Evolutionary conservation across 23 tunicate species (phyloP), one percentile per base, ranked within the genome.

Genomic region (Ascidia mentula): DNA sequence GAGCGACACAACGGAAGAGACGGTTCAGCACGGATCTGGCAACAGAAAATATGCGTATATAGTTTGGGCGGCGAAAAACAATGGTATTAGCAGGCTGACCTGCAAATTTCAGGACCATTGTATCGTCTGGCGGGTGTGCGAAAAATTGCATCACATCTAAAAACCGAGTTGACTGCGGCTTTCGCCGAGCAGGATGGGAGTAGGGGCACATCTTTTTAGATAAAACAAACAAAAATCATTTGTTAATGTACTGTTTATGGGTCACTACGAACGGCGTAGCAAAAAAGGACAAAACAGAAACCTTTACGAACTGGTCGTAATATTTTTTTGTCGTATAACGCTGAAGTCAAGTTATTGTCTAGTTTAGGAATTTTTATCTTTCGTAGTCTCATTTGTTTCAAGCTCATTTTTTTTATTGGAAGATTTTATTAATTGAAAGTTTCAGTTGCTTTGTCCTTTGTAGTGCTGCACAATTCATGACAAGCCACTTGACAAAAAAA

Each of bases 101-200:
- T 53, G 65, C 65, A 53, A 53, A 6, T 9, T 20, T 53, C 65
- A 20, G 65, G 65, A 9, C 65, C 65, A 6, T 6, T 53, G 65
- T 5, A 53, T 53, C 65, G 7, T 53, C 24, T 53, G 13, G 65
- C 65, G 4, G 7, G 65, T 53, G 22, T 53, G 13, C 65, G 7
- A 28, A 53, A 53, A 53, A 53, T 53, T 9, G 65, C 65, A 53
- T 53, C 65, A 9, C 65, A 53, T 53, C 65, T 53, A 53, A 53
- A 53, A 28, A 53, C 24, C 28, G 65, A 53, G 65, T 53, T 53
- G 65, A 53, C 65, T 53, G 65, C 65, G 28, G 24, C 65, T 53
- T 53, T 53, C 13, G 65, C 65, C 22, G 65, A 20, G 13, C 65
- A 53, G 28, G 65, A 53, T 26, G 65, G 13, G 24, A 53, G 65